Evolutionary conservation across 2,888 invertebrate genomes (phyloP).

Genomic region (Amphimallon solstitiale): DNA sequence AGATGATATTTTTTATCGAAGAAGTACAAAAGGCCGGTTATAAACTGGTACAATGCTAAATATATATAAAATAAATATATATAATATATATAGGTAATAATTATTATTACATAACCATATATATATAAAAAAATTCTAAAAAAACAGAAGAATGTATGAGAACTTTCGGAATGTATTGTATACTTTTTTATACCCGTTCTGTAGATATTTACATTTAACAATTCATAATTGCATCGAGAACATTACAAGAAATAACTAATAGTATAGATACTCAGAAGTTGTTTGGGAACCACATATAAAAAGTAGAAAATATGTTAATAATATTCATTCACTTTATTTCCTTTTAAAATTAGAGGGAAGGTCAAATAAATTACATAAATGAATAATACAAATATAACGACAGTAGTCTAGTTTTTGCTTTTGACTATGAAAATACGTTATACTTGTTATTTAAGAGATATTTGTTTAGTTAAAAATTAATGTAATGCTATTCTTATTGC

Average conservation of each 20-base stretch:
- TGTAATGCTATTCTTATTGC: too few species aligned
- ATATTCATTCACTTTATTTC: too few species aligned
- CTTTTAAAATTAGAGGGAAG: too few species aligned
- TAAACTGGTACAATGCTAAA: slow-evolving; percentile 33
- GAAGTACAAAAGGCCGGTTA: slow-evolving; percentile 43
- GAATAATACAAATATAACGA: too few species aligned
- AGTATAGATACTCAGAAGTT: not conserved
- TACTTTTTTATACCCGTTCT: slow-evolving; percentile 21
- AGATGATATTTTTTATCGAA: slow-evolving; percentile 46
- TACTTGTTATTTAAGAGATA: too few species aligned
- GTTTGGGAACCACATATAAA: not conserved
- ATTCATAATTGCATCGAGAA: slow-evolving; percentile 34
- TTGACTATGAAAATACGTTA: too few species aligned
- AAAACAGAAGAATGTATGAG: slow-evolving; percentile 25
- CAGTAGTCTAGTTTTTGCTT: too few species aligned
- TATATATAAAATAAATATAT: slow-evolving; percentile 35
- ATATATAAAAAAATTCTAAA: slow-evolving; percentile 28
- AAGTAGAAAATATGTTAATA: too few species aligned
- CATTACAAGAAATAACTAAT: slow-evolving; percentile 40
- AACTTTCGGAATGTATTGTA: slow-evolving; percentile 25
- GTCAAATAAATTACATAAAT: too few species aligned
- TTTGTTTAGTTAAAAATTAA: too few species aligned
- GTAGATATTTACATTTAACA: slow-evolving; percentile 8
- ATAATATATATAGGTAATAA: slow-evolving; percentile 33
- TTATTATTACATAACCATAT: slow-evolving; percentile 34